Conservation (phyloP, 2,113 vertebrate genomes). For the Oryzias melastigma region DNA sequence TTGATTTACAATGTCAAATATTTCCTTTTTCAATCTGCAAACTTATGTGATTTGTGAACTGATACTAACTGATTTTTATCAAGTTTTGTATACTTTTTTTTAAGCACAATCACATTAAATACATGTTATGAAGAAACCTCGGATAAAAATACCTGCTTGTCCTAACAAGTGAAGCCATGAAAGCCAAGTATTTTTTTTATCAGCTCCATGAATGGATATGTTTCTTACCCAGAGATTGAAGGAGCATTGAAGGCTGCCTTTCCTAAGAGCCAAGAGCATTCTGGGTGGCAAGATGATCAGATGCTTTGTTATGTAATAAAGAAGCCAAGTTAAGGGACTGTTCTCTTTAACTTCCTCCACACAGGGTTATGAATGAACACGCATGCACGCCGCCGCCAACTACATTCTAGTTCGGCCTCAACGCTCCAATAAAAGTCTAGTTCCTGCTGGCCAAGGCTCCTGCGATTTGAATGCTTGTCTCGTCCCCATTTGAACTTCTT, state of each 20-base stretch:
- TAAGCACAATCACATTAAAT: not conserved
- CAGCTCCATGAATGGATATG: conserved; percentile 51
- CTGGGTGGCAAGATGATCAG: conserved; percentile 31
- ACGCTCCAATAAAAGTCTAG: conserved; percentile 80
- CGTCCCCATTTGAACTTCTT: conserved; percentile 78
- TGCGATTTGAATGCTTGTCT: conserved; percentile 59
- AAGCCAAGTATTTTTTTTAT: conserved; percentile 17
- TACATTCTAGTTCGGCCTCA: conserved; percentile 60
- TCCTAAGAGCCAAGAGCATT: conserved; percentile 33
- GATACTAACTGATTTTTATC: not conserved
- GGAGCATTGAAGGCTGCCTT: conserved; percentile 33
- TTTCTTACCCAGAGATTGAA: conserved; percentile 16
- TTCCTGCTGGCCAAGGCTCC: conserved; percentile 68
- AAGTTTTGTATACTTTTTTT: not conserved
- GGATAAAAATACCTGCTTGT: conserved; percentile 11
- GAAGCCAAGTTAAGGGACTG: conserved; percentile 46
- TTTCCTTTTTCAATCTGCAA: conserved; percentile 6
- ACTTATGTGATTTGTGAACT: not conserved
- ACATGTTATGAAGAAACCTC: not conserved
- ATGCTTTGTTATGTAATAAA: conserved; percentile 47
- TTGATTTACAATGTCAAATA: too few relatives aligned
- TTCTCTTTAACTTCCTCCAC: conserved; percentile 35
- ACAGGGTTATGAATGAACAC: conserved; percentile 27
- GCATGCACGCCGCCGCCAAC: conserved; percentile 8
- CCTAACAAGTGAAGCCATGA: conserved; percentile 4